Conservation (phyloP, 2,797 vertebrate species). For the Pseudochirops corinnae region DNA sequence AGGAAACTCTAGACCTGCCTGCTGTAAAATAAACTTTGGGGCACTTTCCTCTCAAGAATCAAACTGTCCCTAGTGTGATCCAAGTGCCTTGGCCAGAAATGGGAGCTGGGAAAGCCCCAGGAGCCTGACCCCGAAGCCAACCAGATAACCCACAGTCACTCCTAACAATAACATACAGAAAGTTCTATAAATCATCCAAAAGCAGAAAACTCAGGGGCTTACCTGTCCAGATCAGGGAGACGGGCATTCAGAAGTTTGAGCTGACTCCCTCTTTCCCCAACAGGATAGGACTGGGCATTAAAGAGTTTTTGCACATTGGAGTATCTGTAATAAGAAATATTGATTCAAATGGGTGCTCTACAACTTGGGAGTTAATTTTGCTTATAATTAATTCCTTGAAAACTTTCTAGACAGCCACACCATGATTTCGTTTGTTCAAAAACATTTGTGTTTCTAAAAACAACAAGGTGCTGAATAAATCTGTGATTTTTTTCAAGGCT, state of each 20-base stretch:
- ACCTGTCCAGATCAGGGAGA: constrained; percentile 93
- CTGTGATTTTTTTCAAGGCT: background rate
- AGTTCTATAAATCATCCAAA: constrained; percentile 30
- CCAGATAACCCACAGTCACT: background rate
- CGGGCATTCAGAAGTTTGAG: constrained; percentile 88
- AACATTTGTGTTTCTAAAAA: constrained; percentile 33
- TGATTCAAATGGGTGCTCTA: constrained; percentile 38
- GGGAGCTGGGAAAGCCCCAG: constrained; percentile 35
- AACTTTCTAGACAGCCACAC: constrained; percentile 1
- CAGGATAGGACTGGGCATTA: constrained; percentile 85
- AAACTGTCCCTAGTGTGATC: constrained; percentile 10
- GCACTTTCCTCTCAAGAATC: constrained; percentile 13
- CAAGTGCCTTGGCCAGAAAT: constrained; percentile 34
- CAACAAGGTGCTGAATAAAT: background rate
- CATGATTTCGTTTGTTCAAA: constrained; percentile 24
- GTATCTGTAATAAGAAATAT: constrained; percentile 86
- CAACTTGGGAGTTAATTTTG: background rate
- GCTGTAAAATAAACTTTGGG: constrained; percentile 58
- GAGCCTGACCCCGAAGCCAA: background rate
- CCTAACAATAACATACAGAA: background rate
- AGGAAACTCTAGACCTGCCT: constrained; percentile 44
- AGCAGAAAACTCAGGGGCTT: constrained; percentile 58
- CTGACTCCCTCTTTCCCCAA: constrained; percentile 88
- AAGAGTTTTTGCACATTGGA: constrained; percentile 90
- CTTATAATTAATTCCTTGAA: background rate